These are phyloP conservation scores for Coracopsis vasa DNA, from an alignment of 2,113 vertebrate species.

Conservation along the genomic window DNA sequence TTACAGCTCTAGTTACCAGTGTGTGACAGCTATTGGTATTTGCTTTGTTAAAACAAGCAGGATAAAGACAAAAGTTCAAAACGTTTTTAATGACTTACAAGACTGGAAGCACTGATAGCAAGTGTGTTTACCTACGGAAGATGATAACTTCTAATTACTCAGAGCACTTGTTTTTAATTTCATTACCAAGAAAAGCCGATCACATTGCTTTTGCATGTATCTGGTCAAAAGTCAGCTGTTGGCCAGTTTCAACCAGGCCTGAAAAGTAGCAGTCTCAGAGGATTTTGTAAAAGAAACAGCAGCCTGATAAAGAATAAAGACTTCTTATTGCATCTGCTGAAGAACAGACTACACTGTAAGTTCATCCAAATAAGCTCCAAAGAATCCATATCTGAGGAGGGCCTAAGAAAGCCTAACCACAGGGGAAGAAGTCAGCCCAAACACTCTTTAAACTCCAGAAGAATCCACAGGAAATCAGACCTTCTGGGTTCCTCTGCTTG, in stretches of 20 bases:
- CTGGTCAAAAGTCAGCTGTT: not conserved
- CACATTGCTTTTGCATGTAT: not conserved
- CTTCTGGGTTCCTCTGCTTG: not conserved
- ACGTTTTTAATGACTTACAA: slow-evolving; percentile 6
- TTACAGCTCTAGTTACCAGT: not conserved
- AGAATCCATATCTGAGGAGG: not conserved
- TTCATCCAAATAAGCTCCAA: not conserved
- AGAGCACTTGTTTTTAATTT: slow-evolving; percentile 7
- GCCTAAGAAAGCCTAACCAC: not conserved
- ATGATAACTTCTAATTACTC: not conserved
- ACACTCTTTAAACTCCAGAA: not conserved
- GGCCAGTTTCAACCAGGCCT: not conserved
- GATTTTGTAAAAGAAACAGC: not conserved
- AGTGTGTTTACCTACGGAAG: not conserved
- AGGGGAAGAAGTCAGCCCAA: not conserved
- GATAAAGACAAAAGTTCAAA: slow-evolving; percentile 40
- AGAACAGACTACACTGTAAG: not conserved
- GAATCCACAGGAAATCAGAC: not conserved
- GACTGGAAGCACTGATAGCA: not conserved
- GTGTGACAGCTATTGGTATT: not conserved
- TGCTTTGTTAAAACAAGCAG: not conserved
- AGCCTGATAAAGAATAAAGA: not conserved
- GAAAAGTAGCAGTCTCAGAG: not conserved
- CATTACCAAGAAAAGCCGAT: not conserved
- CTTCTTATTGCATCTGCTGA: not conserved